These are phyloP conservation scores for Brachionus rotundiformis DNA, from an alignment of 1,140 invertebrate genomes.

Conservation along the genomic window DNA sequence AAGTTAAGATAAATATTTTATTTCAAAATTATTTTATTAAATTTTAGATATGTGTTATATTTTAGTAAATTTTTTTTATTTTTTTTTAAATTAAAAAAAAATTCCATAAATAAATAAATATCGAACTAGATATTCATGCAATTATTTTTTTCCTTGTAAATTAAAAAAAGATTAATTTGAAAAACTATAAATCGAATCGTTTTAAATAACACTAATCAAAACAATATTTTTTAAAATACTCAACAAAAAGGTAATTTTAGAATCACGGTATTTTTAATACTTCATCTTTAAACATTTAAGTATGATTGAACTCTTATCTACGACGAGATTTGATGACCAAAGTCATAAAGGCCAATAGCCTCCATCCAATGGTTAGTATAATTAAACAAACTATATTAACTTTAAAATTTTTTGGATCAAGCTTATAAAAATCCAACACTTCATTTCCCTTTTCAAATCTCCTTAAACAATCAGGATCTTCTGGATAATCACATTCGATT, in stretches of 20 bases:
- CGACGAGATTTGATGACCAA: conserved; percentile 62
- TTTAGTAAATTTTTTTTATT: no score
- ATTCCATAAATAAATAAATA: no score
- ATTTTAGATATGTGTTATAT: no score
- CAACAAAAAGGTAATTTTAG: neutral
- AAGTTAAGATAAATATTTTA: no score
- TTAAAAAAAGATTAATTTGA: no score
- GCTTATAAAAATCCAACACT: conserved; percentile 47
- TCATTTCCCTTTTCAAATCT: conserved; percentile 33
- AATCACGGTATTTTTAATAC: neutral
- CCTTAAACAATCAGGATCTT: conserved; percentile 35
- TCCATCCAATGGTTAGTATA: conserved; percentile 74
- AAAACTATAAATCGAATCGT: no score
- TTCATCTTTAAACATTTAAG: neutral
- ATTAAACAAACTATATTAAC: conserved; percentile 73
- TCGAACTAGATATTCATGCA: no score
- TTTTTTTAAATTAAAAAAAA: no score
- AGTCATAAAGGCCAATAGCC: conserved; percentile 75
- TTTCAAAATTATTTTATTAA: no score
- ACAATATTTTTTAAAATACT: neutral
- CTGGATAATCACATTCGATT: conserved; percentile 36
- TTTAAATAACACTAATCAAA: no score
- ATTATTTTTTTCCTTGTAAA: no score
- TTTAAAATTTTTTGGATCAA: conserved; percentile 32
- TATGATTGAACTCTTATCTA: neutral